phyloP scores from a whole-genome alignment of 2,113 vertebrate species.

The Rhinoderma darwinii region DNA sequence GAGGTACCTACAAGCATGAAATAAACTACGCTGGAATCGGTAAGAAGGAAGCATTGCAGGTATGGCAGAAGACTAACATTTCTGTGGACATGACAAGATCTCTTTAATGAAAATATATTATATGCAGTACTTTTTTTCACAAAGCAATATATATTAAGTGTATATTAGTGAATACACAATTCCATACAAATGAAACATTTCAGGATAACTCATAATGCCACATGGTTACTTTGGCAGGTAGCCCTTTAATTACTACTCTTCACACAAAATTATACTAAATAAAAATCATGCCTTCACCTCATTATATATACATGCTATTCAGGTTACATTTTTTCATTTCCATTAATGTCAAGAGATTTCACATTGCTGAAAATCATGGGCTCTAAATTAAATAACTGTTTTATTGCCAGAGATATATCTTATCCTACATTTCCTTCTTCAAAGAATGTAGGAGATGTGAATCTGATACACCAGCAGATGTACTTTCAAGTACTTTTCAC shows the following conservation, averaged over 20 bases:
- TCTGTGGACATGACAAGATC: too few species aligned
- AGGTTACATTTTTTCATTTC: not conserved
- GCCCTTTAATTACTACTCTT: not conserved
- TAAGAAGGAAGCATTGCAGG: too few species aligned
- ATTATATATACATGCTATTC: not conserved
- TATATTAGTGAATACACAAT: not conserved
- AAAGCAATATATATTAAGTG: not conserved
- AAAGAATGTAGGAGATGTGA: not conserved
- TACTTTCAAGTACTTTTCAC: not conserved
- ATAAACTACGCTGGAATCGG: too few species aligned
- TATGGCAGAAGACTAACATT: too few species aligned
- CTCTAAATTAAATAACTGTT: not conserved
- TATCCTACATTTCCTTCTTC: not conserved
- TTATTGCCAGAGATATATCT: not conserved
- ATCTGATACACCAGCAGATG: not conserved
- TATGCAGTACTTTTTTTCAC: not conserved
- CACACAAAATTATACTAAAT: not conserved
- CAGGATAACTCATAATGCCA: not conserved
- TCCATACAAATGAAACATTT: not conserved
- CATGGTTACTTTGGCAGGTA: not conserved
- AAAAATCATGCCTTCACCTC: not conserved
- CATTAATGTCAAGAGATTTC: constrained; percentile 15
- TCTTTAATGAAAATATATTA: too few species aligned
- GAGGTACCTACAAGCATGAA: too few species aligned
- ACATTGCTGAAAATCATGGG: not conserved